A percentile compares a stretch with the other conserved stretches of the same genome.
Evolutionary conservation across 1,140 invertebrate species (phyloP).

Genomic region (Bombus confusus): DNA sequence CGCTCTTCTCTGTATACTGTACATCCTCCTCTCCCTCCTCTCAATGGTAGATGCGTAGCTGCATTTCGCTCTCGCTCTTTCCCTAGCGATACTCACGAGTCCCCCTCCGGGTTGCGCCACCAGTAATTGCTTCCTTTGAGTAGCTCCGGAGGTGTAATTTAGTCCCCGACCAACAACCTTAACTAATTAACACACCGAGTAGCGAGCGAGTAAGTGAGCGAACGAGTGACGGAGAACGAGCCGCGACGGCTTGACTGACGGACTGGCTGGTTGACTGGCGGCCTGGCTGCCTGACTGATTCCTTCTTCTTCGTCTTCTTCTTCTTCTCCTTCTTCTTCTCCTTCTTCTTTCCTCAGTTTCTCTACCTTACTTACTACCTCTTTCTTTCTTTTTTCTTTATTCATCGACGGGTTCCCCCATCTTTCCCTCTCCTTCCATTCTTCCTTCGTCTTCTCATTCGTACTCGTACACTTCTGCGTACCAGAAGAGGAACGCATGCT

Average conservation of each 20-base stretch:
- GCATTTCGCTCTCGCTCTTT: constrained; percentile 46
- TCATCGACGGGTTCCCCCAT: background rate
- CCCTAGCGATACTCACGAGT: constrained; percentile 67
- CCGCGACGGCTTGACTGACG: constrained; percentile 72
- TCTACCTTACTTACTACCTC: background rate
- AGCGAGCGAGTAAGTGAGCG: constrained; percentile 77
- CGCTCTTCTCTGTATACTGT: constrained; percentile 7
- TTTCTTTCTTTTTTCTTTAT: background rate
- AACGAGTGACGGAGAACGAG: constrained; percentile 76
- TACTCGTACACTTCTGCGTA: no score
- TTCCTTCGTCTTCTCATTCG: background rate
- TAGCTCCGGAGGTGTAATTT: constrained; percentile 83
- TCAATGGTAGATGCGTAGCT: constrained; percentile 18
- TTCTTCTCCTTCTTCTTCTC: background rate
- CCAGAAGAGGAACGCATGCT: background rate
- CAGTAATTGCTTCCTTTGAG: constrained; percentile 83
- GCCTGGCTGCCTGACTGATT: constrained; percentile 66
- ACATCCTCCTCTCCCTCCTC: constrained; percentile 26
- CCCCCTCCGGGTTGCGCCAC: constrained; percentile 78
- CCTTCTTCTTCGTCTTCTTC: constrained; percentile 55
- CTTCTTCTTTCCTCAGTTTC: constrained; percentile 11
- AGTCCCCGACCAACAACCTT: constrained; percentile 82
- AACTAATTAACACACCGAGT: constrained; percentile 83
- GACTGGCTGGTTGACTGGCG: constrained; percentile 68
- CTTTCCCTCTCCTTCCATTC: background rate